Conservation (phyloP, 2,113 vertebrate species). For the Thomomys bottae region DNA sequence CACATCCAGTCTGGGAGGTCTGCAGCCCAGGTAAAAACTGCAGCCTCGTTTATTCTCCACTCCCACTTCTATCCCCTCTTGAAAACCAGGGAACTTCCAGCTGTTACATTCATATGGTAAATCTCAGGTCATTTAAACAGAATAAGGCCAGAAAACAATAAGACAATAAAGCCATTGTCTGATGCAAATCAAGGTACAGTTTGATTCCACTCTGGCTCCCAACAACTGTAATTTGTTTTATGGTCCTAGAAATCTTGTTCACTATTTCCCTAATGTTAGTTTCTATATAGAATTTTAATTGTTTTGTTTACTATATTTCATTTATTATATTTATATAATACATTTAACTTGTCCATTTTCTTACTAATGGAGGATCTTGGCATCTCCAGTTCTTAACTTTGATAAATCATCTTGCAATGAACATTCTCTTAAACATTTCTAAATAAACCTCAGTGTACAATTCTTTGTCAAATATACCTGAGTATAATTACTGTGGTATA, state of each 20-base stretch:
- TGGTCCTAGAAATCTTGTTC: not conserved
- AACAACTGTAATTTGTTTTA: not conserved
- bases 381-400: not conserved
- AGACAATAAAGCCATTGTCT: no score
- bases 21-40: no score
- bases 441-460: not conserved
- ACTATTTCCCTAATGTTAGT: not conserved
- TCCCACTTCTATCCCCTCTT: no score
- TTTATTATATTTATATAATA: not conserved
- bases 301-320: not conserved
- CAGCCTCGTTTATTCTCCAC: no score
- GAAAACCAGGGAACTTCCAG: no score
- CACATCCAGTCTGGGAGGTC: no score
- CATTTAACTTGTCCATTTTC: not conserved
- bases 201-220: no score
- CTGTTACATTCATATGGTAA: no score
- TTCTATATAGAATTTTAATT: not conserved
- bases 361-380: not conserved
- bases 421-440: not conserved
- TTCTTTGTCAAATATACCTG: not conserved
- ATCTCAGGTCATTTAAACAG: no score
- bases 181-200: no score
- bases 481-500: not conserved
- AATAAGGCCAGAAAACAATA: no score
- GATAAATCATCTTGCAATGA: not conserved